Evolutionary conservation across 2,888 invertebrate genomes (phyloP), one percentile per base, ranked within the genome.

Genomic region (Aelia acuminata): DNA sequence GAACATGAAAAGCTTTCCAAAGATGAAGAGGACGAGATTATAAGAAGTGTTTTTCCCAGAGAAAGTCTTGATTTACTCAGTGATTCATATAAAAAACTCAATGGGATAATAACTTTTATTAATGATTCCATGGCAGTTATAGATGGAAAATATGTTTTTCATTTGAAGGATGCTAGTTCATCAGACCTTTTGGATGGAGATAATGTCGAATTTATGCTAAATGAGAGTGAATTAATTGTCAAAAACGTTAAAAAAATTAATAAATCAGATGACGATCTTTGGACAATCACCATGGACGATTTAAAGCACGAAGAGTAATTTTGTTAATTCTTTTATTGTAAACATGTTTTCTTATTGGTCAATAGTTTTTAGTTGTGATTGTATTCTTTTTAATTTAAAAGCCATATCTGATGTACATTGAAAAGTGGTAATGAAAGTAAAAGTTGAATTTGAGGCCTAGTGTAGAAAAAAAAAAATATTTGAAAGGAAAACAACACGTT

Each of bases 101-200:
- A 3, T 43, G 80, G 80, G 0, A 43, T 3, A 1, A 80, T 80
- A 18, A 80, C 80, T n/a, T 80, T n/a, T 4, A 80, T n/a, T 11
- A 80, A 43, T 13, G 7, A 80, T 8, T 43, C 43, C 3, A 43
- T 31, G 1, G 43, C 80, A 5, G 80, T 22, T 22, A 80, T 80
- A 43, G 80, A 80, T 80, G 80, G 43, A 10, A 80, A 39, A 43
- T 80, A 80, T 4, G 39, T n/a, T 80, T 80, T 80, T n/a, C 80
- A 39, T 43, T 13, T 39, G 22, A 80, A 80, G 18, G 39, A 43
- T 80, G 20, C 39, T 43, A 43, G 22, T 43, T 43, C 80, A 22
- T 20, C 39, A n/a, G 43, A 80, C 5, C 22, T 80, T 43, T 43
- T 13, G 1, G 80, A 43, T 80, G 80, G 80, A 43, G 43, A 80